Evolutionary conservation across 2,888 invertebrate species (phyloP), one percentile per base, ranked within the genome.

Genomic region (Boloria selene): DNA sequence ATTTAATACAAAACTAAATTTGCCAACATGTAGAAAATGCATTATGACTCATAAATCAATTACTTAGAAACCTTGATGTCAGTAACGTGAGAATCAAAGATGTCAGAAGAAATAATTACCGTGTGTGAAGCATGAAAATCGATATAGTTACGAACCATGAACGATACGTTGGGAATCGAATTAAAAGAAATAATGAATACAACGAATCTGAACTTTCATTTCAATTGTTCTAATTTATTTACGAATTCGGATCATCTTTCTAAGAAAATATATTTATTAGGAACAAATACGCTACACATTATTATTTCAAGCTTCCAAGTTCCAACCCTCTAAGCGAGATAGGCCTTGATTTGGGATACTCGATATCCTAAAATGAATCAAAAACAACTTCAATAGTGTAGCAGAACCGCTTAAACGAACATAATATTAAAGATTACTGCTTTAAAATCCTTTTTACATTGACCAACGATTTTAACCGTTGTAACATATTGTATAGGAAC

Each of bases 401-500:
- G n/a, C 7, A 7, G 7, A 31, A 31, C n/a, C 14, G 3, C 10
- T 55, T 73, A 77, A 76, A 53, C 62, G 38, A 78, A 75, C 76
- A 74, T 76, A 56, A 65, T 53, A 44, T 70, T 61, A 69, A 60
- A 51, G 58, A 62, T 68, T 79, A 53, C 44, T 18, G 47, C 71
- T 73, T 78, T 83, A 87, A 81, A 83, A 75, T 71, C 65, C 70
- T 72, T 72, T 82, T 85, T 85, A 64, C 76, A 72, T 69, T 79
- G 77, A 72, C 74, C 61, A 54, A 70, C 70, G 72, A 70, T 74
- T 77, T 83, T 82, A 89, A 88, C 88, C 88, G 89, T 90, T 88
- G 87, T 86, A 84, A 80, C 84, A 86, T 81, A 87, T 87, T 87
- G 88, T 87, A 86, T 86, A 88, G 88, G 89, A 90, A 90, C 86